These are phyloP conservation scores for Hippopotamyrus pictus DNA, from an alignment of 2,797 vertebrate species.

Conservation along the genomic window DNA sequence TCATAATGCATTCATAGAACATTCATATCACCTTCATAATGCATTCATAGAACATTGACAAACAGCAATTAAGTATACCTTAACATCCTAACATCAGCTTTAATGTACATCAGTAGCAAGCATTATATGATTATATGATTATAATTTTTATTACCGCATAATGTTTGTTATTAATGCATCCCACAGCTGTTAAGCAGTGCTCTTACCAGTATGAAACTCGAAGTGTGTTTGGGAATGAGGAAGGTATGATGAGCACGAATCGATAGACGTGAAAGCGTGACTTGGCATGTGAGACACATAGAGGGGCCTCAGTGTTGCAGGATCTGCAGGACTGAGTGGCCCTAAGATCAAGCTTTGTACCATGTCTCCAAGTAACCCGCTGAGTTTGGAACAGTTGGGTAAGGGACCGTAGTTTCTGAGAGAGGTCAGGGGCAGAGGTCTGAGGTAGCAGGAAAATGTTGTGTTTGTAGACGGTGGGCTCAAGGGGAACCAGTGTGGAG, in stretches of 20 bases:
- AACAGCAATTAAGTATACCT: neutral
- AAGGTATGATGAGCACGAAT: neutral
- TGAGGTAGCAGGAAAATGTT: neutral
- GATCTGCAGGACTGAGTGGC: neutral
- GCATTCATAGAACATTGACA: neutral
- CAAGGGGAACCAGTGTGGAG: neutral
- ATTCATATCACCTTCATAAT: neutral
- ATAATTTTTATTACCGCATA: neutral
- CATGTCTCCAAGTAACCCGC: neutral
- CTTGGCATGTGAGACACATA: neutral
- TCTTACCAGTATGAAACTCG: neutral
- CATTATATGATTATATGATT: neutral
- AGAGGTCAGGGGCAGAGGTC: neutral
- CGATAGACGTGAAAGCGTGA: neutral
- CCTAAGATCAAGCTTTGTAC: neutral
- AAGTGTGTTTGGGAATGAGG: neutral
- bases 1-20: neutral
- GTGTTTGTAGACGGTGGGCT: neutral
- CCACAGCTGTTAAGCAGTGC: neutral
- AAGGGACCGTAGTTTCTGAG: neutral
- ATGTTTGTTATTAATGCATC: neutral
- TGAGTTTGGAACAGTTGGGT: neutral
- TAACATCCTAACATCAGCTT: neutral
- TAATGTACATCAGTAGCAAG: neutral
- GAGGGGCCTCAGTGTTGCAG: neutral